Conservation (phyloP, 2,797 vertebrate species). For the Acrocephalus scirpaceus region DNA sequence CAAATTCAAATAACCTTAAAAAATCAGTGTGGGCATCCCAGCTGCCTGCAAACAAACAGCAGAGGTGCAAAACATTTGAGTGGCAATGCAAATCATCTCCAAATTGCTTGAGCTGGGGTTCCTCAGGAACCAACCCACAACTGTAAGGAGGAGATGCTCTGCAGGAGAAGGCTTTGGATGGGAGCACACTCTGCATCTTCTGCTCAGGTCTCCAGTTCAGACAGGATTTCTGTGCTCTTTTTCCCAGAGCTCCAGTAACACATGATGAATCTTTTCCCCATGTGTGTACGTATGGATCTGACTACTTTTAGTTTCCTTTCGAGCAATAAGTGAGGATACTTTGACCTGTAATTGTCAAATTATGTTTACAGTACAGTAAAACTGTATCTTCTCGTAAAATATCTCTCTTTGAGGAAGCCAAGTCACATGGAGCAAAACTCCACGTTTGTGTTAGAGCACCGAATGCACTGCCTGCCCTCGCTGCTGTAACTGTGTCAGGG, state of each 20-base stretch:
- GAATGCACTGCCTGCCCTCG: background rate
- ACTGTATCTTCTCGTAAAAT: background rate
- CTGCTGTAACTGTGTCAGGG: background rate
- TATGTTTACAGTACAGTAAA: constrained; percentile 21
- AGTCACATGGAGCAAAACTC: background rate
- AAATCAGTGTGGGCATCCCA: background rate
- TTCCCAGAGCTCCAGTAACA: background rate
- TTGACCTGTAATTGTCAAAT: constrained; percentile 13
- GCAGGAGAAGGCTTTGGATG: background rate
- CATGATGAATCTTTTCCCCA: background rate
- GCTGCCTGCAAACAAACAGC: constrained; percentile 13
- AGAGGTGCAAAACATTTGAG: background rate
- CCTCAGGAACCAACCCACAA: background rate
- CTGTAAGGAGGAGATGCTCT: background rate
- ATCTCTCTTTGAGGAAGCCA: background rate
- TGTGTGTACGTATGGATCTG: background rate
- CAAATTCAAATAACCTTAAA: constrained; percentile 33
- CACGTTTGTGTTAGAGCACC: background rate
- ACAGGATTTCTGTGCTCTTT: background rate
- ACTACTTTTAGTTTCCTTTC: background rate
- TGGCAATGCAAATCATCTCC: background rate
- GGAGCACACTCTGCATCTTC: background rate
- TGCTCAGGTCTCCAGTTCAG: background rate
- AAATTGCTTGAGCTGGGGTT: background rate
- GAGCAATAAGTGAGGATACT: background rate